Conservation (phyloP, 2,113 vertebrate species). For the Ailurus styani region DNA sequence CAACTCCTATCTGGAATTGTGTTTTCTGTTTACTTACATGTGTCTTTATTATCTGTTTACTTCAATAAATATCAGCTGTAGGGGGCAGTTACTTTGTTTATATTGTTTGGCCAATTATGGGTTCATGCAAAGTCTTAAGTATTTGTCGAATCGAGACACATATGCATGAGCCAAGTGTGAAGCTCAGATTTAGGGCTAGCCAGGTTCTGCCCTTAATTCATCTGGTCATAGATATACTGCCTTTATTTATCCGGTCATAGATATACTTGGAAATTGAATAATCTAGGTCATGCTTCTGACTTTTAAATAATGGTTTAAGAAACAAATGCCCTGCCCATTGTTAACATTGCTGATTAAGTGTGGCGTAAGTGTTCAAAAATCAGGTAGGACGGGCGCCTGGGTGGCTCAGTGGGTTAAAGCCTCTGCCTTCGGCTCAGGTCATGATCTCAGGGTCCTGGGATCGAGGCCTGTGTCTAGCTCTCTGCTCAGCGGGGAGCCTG, state of each 20-base stretch:
- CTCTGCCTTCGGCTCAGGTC: no score
- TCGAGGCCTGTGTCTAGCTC: no score
- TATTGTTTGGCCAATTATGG: not conserved
- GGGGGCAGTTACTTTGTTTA: not conserved
- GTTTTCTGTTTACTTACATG: not conserved
- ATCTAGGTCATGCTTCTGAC: not conserved
- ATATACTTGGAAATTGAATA: not conserved
- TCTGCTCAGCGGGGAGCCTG: no score
- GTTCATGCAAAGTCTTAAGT: not conserved
- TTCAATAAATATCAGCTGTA: not conserved
- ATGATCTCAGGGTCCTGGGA: no score
- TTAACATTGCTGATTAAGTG: not conserved
- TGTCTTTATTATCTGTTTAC: not conserved
- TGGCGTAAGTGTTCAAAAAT: not conserved
- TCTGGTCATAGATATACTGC: not conserved
- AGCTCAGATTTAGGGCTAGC: not conserved
- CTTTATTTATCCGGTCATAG: not conserved
- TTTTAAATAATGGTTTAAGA: not conserved
- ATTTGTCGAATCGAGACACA: not conserved
- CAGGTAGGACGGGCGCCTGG: no score
- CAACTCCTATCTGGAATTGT: not conserved
- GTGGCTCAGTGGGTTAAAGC: no score
- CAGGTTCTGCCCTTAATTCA: not conserved
- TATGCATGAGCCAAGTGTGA: accelerated
- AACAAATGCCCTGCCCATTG: not conserved